Evolutionary conservation across 2,113 vertebrate species (phyloP).

Genomic region (Cyanoliseus patagonus): DNA sequence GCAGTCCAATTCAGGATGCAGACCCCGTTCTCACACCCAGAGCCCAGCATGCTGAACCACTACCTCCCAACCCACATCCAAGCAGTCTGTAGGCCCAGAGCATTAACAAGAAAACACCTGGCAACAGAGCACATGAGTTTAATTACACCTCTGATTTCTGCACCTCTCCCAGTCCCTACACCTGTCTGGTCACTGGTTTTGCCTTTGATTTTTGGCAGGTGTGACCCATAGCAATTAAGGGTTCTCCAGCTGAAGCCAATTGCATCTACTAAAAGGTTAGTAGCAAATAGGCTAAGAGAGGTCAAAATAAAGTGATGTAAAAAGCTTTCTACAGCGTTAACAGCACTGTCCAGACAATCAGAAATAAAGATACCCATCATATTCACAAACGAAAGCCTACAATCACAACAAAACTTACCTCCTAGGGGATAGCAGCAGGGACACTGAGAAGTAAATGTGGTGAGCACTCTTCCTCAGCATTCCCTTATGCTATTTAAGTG

Average conservation of each 20-base stretch:
- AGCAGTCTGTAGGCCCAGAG: neutral
- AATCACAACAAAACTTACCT: neutral
- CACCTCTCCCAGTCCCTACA: neutral
- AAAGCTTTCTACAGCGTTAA: neutral
- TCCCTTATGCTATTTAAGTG: fast-evolving
- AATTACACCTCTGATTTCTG: neutral
- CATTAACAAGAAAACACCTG: neutral
- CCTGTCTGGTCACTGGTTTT: neutral
- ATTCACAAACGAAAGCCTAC: neutral
- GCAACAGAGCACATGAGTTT: fast-evolving
- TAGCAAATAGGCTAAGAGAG: neutral
- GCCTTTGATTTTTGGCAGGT: neutral
- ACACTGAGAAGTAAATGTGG: fast-evolving
- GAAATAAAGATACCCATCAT: too few relatives aligned
- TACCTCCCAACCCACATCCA: fast-evolving
- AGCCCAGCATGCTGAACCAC: neutral
- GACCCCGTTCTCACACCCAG: fast-evolving
- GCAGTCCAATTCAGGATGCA: neutral
- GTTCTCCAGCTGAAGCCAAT: neutral
- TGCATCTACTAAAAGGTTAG: neutral
- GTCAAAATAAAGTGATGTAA: neutral
- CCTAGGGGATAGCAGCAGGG: neutral
- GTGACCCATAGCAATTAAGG: neutral
- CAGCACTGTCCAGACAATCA: fast-evolving
- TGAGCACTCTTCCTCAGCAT: fast-evolving